A percentile compares a stretch with the other conserved stretches of the same genome.
phyloP scores from a whole-genome alignment of 2,797 vertebrate genomes.

The Falco cherrug region DNA sequence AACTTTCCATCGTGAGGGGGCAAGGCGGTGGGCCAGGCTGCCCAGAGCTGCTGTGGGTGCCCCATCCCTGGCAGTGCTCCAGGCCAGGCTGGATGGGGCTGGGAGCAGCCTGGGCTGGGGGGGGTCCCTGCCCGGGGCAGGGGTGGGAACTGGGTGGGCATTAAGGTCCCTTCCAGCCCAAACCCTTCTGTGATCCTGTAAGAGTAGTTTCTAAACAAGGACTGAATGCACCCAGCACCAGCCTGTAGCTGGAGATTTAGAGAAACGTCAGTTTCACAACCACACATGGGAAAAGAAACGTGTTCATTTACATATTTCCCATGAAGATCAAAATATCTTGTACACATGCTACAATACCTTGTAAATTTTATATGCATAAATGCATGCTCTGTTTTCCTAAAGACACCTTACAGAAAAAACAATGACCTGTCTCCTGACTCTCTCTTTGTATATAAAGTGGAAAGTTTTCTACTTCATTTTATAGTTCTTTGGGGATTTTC shows the following conservation, averaged over 20 bases:
- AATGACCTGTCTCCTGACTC: not conserved
- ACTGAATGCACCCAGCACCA: not conserved
- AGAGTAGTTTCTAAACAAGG: not conserved
- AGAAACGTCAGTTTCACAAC: not conserved
- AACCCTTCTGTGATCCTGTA: not conserved
- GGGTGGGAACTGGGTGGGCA: no score
- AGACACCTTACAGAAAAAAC: not conserved
- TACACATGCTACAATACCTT: fast-evolving
- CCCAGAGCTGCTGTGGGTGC: no score
- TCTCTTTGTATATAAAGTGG: not conserved
- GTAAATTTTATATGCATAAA: not conserved
- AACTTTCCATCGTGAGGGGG: not conserved
- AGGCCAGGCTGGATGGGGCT: not conserved
- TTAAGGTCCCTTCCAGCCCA: not conserved
- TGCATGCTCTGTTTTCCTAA: not conserved
- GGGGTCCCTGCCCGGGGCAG: not conserved
- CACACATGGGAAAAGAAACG: not conserved
- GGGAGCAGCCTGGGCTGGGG: no score
- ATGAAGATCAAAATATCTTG: not conserved
- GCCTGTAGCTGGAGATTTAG: not conserved
- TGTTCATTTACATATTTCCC: not conserved
- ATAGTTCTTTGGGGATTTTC: not conserved
- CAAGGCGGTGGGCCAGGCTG: no score
- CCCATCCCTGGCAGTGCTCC: not conserved
- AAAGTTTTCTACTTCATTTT: not conserved